phyloP scores from a whole-genome alignment of 2,888 invertebrate species.

The Drosophila koepferae region DNA sequence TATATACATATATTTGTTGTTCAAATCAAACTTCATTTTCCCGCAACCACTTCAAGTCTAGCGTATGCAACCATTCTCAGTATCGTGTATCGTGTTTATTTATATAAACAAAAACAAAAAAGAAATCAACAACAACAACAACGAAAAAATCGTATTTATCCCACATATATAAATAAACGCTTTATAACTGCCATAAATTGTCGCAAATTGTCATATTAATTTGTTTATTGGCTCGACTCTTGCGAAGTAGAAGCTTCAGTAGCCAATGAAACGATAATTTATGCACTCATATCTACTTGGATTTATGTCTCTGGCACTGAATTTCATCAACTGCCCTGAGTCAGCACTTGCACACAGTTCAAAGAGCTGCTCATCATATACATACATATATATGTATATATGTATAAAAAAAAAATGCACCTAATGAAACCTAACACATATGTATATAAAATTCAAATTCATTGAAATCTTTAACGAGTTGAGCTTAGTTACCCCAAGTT shows the following conservation, averaged over 20 bases:
- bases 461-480: too few relatives aligned
- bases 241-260: constrained; percentile 21
- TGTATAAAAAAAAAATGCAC: neutral
- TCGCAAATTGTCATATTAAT: constrained; percentile 56
- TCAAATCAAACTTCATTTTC: neutral
- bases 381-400: neutral
- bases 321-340: constrained; percentile 25
- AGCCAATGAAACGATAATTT: constrained; percentile 32
- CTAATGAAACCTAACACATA: constrained; percentile 3
- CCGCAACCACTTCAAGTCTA: neutral
- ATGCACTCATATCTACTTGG: constrained; percentile 17
- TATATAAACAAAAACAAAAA: neutral
- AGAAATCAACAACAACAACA: neutral
- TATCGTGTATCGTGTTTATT: constrained; percentile 8
- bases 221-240: constrained; percentile 41
- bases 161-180: constrained; percentile 33
- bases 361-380: constrained; percentile 13
- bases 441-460: too few relatives aligned
- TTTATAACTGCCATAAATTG: constrained; percentile 53
- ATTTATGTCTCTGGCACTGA: constrained; percentile 15
- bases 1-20: too few relatives aligned
- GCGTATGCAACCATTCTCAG: constrained; percentile 2
- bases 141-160: constrained; percentile 20
- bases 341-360: constrained; percentile 30
- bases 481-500: neutral